These are phyloP conservation scores for Phrynocephalus versicolor DNA, from an alignment of 2,113 vertebrate species.

Conservation along the genomic window DNA sequence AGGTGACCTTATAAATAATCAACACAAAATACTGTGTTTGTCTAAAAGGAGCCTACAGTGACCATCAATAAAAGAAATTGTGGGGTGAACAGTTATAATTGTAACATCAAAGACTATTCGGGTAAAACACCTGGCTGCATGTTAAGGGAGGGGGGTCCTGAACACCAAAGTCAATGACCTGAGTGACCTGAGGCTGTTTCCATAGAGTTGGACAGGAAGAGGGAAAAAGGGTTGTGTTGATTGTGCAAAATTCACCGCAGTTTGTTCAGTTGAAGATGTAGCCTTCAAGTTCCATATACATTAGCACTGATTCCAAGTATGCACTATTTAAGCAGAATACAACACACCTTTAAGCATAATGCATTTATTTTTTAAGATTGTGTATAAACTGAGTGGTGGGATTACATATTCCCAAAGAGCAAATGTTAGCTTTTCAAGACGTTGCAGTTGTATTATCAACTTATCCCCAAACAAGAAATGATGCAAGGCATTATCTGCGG, in stretches of 20 bases:
- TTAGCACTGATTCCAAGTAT: neutral
- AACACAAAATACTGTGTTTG: slow-evolving; percentile 27
- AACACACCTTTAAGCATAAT: neutral
- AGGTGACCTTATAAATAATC: slow-evolving; percentile 17
- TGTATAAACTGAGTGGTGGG: neutral
- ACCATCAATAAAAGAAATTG: slow-evolving; percentile 18
- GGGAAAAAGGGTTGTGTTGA: neutral
- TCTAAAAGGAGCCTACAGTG: slow-evolving; percentile 10
- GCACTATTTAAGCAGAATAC: neutral
- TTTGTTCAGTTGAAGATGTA: neutral
- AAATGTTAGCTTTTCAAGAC: neutral
- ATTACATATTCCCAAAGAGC: neutral
- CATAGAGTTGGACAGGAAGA: neutral
- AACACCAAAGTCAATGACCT: neutral
- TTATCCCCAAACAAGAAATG: neutral
- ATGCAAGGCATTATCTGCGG: neutral
- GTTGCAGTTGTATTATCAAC: neutral
- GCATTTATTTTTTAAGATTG: neutral
- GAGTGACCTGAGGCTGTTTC: neutral
- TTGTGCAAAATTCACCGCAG: neutral
- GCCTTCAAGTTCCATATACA: neutral
- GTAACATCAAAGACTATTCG: neutral
- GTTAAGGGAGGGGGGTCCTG: neutral
- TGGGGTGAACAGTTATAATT: neutral
- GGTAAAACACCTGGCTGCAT: neutral